Evolutionary conservation across 2,113 vertebrate genomes (phyloP).

Genomic region (Mastomys natalensis): DNA sequence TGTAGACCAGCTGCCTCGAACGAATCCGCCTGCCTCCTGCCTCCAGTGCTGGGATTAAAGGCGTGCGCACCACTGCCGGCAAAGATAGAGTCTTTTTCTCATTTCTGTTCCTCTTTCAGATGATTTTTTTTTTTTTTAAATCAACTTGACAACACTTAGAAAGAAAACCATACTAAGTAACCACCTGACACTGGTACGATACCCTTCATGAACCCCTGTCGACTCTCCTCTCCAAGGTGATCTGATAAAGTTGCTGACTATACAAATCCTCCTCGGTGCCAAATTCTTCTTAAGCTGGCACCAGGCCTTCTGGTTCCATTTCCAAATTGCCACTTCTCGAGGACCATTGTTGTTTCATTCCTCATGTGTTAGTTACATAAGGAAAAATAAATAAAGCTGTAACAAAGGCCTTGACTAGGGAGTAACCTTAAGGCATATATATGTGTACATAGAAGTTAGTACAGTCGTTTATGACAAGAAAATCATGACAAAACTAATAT

Average conservation of each 20-base stretch:
- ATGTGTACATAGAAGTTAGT: constrained; percentile 19
- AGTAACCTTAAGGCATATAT: constrained; percentile 51
- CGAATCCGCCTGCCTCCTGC: too few relatives aligned
- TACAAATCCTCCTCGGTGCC: background rate
- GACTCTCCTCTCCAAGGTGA: background rate
- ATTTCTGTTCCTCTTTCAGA: background rate
- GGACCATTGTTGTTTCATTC: background rate
- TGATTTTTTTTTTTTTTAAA: background rate
- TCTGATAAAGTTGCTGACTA: background rate
- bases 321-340: background rate
- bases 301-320: background rate
- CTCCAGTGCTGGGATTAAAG: too few relatives aligned
- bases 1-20: too few relatives aligned
- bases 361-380: background rate
- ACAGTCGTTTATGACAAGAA: constrained; percentile 51
- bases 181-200: background rate
- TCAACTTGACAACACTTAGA: background rate
- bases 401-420: constrained; percentile 35
- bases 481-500: constrained; percentile 53
- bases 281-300: background rate
- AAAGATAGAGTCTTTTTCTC: background rate
- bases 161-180: background rate
- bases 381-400: constrained; percentile 11
- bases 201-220: background rate
- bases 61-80: too few relatives aligned